phyloP scores from a whole-genome alignment of 2,888 invertebrate species.

The Ariolimax columbianus region DNA sequence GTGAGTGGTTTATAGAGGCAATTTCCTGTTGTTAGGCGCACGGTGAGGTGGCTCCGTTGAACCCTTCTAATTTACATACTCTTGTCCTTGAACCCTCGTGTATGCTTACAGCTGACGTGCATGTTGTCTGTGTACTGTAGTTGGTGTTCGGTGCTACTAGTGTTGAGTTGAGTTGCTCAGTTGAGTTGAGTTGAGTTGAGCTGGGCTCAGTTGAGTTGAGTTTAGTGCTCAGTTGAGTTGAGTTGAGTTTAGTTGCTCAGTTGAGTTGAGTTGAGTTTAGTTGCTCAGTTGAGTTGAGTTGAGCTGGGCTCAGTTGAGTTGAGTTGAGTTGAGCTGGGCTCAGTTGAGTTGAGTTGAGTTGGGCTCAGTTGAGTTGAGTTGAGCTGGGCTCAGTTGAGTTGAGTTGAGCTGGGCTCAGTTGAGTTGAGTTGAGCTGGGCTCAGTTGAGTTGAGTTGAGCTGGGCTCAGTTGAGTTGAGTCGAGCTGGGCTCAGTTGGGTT shows the following conservation, averaged over 20 bases:
- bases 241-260: too few relatives aligned
- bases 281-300: too few relatives aligned
- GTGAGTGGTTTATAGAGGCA: not conserved
- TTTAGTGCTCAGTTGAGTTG: too few relatives aligned
- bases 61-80: not conserved
- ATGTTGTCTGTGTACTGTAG: too few relatives aligned
- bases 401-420: not conserved
- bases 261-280: too few relatives aligned
- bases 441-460: conserved; percentile 15
- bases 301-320: too few relatives aligned
- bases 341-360: not conserved
- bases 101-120: not conserved
- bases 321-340: conserved; percentile 13
- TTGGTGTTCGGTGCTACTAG: too few relatives aligned
- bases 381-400: too few relatives aligned
- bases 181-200: too few relatives aligned
- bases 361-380: conserved; percentile 20
- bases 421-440: conserved; percentile 5
- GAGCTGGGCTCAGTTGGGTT: conserved; percentile 10
- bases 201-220: too few relatives aligned
- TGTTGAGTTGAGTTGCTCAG: too few relatives aligned
- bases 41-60: not conserved
- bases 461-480: conserved; percentile 12
- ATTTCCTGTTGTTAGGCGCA: not conserved
- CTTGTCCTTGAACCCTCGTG: not conserved